Base-by-base conservation (phyloP, 2,113 vertebrate species). In the Oryzias melastigma region DNA sequence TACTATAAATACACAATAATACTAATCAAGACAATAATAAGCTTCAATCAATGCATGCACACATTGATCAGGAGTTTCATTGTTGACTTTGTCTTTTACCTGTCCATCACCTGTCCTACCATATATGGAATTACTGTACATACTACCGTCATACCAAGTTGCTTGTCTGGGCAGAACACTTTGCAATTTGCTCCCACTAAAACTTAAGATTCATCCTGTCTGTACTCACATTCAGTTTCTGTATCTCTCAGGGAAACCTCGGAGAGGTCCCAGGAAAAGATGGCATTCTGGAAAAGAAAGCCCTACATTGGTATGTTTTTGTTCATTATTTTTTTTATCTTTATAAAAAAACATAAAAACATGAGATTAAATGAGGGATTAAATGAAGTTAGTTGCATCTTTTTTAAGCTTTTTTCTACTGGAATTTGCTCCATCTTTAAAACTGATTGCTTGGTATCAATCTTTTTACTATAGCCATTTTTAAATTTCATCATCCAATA, bases 271-370 rank as follows among this genome's bases (percentile, higher is more conserved):
- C 71, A 58, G 82, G 82, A 73, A 64, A 67, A 80, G 77, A 91
- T 89, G 82, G 87, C 86, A 75, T 77, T 90, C 73, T 83, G 84
- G 84, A 77, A 65, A 52, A 75, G 65, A 75, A 80, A 75, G 5
- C 61, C 50, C 43, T 3, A 58, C 18, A 46, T 62, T 50, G 84
- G 84, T 86, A 65, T 75, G 71, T 15, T 1, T 8, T 4, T 7
- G 45, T 52, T 29, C 27, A 35, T 8, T 4, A 18, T 42, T 27
- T 43, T 2, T 27, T 42, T 14, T 5, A 27, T 3, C 22, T 22
- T 22, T 22, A n/a, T 4, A 17, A 29, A 17, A 18, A 24, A 40
- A 16, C 1, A 8, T 46, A 46, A 46, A n/a, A 46, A 7, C 1
- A 46, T n/a, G 1, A 18, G 44, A 46, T 7, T 46, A 8, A 17